A percentile compares a stretch with the other conserved stretches of the same genome.
These are phyloP conservation scores for Yasuhikotakia modesta DNA, from an alignment of 2,797 vertebrate species.

Conservation along the genomic window DNA sequence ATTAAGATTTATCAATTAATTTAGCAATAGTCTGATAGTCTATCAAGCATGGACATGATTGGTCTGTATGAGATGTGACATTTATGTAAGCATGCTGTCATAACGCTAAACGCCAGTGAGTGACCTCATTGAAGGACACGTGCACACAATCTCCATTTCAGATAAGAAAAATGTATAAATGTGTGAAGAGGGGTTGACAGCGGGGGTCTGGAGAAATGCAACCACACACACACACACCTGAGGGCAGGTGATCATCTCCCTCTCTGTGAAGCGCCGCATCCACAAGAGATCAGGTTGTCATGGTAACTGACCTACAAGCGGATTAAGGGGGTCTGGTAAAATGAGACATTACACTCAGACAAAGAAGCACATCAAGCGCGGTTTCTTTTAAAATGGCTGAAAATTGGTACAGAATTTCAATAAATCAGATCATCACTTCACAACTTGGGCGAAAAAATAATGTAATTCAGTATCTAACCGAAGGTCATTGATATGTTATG, in stretches of 20 bases:
- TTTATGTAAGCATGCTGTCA: conserved; percentile 30
- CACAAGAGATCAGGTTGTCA: conserved; percentile 52
- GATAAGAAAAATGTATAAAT: conserved; percentile 20
- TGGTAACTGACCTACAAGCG: conserved; percentile 57
- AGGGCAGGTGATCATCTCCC: conserved; percentile 56
- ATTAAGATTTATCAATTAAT: not conserved
- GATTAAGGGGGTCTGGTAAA: conserved; percentile 52
- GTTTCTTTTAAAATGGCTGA: conserved; percentile 31
- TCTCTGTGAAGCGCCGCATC: conserved; percentile 44
- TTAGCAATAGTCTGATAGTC: not conserved
- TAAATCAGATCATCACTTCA: conserved; percentile 35
- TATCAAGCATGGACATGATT: conserved; percentile 20
- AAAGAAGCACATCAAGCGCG: conserved; percentile 40
- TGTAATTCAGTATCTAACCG: conserved; percentile 1
- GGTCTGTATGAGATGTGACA: conserved; percentile 18
- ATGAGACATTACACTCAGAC: conserved; percentile 50
- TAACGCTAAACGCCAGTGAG: conserved; percentile 24
- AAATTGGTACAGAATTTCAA: conserved; percentile 24
- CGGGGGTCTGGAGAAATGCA: conserved; percentile 25
- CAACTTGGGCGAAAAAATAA: not conserved
- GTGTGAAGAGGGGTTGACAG: conserved; percentile 24
- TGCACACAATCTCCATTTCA: conserved; percentile 32
- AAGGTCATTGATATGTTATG: no score
- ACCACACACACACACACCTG: conserved; percentile 49
- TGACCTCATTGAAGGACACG: conserved; percentile 22